These are phyloP conservation scores for Cyrtonyx montezumae DNA, from an alignment of 2,113 vertebrate species.

Conservation along the genomic window DNA sequence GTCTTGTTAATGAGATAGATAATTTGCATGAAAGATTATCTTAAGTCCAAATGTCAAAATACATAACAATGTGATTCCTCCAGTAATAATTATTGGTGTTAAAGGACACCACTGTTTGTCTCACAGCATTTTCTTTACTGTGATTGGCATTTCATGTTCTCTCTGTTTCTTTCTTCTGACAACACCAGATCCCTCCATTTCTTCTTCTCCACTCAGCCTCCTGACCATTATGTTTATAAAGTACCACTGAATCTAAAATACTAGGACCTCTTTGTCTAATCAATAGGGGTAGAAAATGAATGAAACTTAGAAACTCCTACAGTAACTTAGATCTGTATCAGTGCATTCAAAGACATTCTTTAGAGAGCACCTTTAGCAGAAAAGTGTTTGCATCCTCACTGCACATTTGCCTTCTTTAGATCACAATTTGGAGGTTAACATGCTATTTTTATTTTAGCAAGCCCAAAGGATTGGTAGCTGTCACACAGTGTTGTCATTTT, in stretches of 20 bases:
- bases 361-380: not conserved
- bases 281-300: not conserved
- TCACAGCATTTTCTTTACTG: not conserved
- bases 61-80: not conserved
- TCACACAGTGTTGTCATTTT: slow-evolving; percentile 22
- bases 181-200: not conserved
- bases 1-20: not conserved
- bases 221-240: not conserved
- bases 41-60: not conserved
- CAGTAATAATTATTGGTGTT: not conserved
- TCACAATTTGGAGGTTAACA: not conserved
- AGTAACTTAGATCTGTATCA: not conserved
- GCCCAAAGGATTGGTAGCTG: slow-evolving; percentile 54
- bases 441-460: slow-evolving; percentile 66
- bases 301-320: not conserved
- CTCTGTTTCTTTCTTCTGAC: not conserved
- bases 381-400: not conserved
- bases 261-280: not conserved
- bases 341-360: not conserved
- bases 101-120: not conserved
- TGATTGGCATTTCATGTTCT: not conserved
- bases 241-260: not conserved
- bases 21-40: not conserved
- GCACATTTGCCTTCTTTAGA: slow-evolving; percentile 8
- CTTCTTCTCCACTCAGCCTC: not conserved